A percentile compares a stretch with the other conserved stretches of the same genome.
These are phyloP conservation scores for Melanerpes formicivorus DNA, from an alignment of 2,113 vertebrate species.

Conservation along the genomic window DNA sequence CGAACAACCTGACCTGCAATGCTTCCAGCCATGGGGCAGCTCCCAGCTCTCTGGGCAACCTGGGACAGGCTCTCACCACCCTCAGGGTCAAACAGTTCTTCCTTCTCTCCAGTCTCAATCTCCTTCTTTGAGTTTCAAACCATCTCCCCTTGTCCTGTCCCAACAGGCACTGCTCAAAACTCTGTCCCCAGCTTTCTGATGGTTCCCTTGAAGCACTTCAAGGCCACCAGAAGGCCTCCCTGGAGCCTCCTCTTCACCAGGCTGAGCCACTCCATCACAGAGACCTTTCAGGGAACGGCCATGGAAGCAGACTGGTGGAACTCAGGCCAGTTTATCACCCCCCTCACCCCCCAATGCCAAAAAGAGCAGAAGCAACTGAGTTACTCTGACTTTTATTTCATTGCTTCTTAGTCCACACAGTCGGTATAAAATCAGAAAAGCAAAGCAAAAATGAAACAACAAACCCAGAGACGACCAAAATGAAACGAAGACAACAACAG, in stretches of 20 bases:
- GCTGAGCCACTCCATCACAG: not conserved
- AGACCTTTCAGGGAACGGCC: not conserved
- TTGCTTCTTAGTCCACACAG: slow-evolving; percentile 82
- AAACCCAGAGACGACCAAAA: not conserved
- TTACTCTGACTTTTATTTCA: slow-evolving; percentile 84
- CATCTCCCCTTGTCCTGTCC: not conserved
- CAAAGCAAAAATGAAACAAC: slow-evolving; percentile 39
- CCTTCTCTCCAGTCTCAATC: not conserved
- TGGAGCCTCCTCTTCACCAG: not conserved
- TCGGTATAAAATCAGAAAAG: slow-evolving; percentile 82
- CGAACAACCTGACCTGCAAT: not conserved
- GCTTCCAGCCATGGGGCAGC: not conserved
- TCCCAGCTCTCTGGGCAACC: not conserved
- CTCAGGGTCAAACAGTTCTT: not conserved
- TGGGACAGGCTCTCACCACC: not conserved
- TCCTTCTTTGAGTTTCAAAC: not conserved
- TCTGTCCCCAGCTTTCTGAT: not conserved
- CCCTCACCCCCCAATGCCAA: not conserved
- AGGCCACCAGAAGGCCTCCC: not conserved
- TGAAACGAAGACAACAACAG: not conserved
- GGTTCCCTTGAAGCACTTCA: not conserved
- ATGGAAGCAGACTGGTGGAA: not conserved
- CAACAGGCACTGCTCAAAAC: not conserved
- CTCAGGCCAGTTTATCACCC: not conserved
- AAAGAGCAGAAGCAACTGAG: slow-evolving; percentile 54